Conservation (phyloP, 2,888 invertebrate species). For the Pachymerium ferrugineum region DNA sequence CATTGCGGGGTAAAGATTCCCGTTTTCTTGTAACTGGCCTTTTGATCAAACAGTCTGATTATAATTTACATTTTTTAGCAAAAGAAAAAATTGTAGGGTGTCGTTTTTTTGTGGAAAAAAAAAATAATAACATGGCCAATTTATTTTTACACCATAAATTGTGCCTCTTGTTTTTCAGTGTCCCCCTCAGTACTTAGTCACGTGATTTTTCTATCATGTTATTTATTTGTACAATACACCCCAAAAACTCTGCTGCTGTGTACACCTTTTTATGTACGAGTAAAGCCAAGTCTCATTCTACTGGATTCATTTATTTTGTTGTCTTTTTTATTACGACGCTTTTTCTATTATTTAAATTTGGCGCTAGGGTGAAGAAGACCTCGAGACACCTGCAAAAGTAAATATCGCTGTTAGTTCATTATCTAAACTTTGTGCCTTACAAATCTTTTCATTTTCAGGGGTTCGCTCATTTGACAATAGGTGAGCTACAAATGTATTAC, state of each 20-base stretch:
- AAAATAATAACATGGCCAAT: neutral
- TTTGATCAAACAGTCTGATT: neutral
- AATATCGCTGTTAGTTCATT: neutral
- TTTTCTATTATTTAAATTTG: neutral
- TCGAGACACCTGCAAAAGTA: too few species aligned
- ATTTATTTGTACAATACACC: neutral
- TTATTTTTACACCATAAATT: neutral
- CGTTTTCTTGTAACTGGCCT: neutral
- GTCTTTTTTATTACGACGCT: neutral
- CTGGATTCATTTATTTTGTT: neutral
- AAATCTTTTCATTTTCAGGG: neutral
- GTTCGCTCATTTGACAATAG: neutral
- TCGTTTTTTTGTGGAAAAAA: neutral
- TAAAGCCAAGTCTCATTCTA: neutral
- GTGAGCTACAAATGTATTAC: neutral
- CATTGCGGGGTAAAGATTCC: too few species aligned
- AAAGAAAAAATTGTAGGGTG: neutral
- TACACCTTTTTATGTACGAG: neutral
- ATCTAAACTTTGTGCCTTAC: neutral
- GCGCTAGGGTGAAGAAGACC: neutral
- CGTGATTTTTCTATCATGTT: neutral
- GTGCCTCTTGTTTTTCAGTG: neutral
- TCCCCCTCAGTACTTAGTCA: neutral
- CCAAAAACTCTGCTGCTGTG: neutral
- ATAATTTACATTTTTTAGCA: neutral